Evolutionary conservation across 2,888 invertebrate species (phyloP).

Genomic region (Elysia crispata): DNA sequence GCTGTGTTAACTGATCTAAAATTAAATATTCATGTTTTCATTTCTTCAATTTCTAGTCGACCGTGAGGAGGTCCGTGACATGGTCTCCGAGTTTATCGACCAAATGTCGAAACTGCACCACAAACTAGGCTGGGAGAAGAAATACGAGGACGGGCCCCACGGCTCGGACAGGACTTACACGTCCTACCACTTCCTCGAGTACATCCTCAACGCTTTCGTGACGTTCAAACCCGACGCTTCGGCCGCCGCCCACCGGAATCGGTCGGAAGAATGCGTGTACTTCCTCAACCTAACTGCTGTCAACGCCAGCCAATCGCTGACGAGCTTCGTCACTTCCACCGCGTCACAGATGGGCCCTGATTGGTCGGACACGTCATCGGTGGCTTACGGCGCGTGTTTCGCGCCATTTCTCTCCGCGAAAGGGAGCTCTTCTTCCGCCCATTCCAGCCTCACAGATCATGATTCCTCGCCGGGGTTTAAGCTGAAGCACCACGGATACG

Average conservation of each 20-base stretch:
- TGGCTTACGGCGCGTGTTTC: neutral
- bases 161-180: neutral
- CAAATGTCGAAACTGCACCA: slow-evolving; percentile 15
- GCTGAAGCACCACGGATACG: too few relatives aligned
- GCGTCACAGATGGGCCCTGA: neutral
- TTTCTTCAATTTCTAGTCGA: too few relatives aligned
- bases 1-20: neutral
- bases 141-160: neutral
- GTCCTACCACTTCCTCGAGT: slow-evolving; percentile 4
- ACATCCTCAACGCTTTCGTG: slow-evolving; percentile 27
- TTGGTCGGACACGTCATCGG: neutral
- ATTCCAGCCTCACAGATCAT: too few relatives aligned
- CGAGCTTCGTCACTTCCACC: neutral
- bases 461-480: too few relatives aligned
- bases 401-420: neutral
- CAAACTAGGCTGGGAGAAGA: neutral
- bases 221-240: slow-evolving; percentile 20
- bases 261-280: neutral
- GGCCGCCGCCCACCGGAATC: too few relatives aligned
- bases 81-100: slow-evolving; percentile 23
- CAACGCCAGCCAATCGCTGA: neutral
- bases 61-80: neutral
- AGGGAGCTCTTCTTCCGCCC: too few relatives aligned
- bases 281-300: slow-evolving; percentile 33
- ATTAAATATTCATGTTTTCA: too few relatives aligned